Conservation (phyloP, 2,113 vertebrate genomes). For the Etheostoma cragini region DNA sequence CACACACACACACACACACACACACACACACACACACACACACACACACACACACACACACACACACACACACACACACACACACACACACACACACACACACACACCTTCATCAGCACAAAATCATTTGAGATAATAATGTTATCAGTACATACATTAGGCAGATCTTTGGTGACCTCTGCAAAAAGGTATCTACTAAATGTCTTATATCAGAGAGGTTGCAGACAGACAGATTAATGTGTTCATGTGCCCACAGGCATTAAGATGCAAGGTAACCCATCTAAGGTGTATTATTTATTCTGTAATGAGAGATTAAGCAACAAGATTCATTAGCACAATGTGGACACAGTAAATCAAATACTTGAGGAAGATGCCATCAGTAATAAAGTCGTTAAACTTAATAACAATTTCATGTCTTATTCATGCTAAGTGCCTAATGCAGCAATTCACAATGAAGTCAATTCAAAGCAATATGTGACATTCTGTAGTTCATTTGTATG, state of each 20-base stretch:
- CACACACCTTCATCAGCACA: neutral
- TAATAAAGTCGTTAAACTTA: slow-evolving; percentile 51
- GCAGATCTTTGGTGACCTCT: slow-evolving; percentile 56
- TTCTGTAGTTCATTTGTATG: neutral
- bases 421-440: slow-evolving; percentile 18
- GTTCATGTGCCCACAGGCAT: slow-evolving; percentile 35
- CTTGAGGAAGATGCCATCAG: slow-evolving; percentile 35
- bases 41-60: slow-evolving; percentile 2
- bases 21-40: neutral
- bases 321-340: slow-evolving; percentile 58
- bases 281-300: slow-evolving; percentile 69
- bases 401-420: slow-evolving; percentile 53
- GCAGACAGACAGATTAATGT: slow-evolving; percentile 65
- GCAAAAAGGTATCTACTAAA: slow-evolving; percentile 27
- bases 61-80: neutral
- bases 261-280: slow-evolving; percentile 50
- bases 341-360: slow-evolving; percentile 62
- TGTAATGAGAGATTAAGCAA: slow-evolving; percentile 71
- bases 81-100: slow-evolving; percentile 1
- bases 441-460: slow-evolving; percentile 20
- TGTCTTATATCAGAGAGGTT: slow-evolving; percentile 40
- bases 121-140: slow-evolving; percentile 6
- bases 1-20: neutral
- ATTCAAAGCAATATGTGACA: slow-evolving; percentile 5
- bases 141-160: slow-evolving; percentile 41